A percentile compares a stretch with the other conserved stretches of the same genome.
phyloP scores from a whole-genome alignment of 2,797 vertebrate species.

The Melanotaenia nigrans region DNA sequence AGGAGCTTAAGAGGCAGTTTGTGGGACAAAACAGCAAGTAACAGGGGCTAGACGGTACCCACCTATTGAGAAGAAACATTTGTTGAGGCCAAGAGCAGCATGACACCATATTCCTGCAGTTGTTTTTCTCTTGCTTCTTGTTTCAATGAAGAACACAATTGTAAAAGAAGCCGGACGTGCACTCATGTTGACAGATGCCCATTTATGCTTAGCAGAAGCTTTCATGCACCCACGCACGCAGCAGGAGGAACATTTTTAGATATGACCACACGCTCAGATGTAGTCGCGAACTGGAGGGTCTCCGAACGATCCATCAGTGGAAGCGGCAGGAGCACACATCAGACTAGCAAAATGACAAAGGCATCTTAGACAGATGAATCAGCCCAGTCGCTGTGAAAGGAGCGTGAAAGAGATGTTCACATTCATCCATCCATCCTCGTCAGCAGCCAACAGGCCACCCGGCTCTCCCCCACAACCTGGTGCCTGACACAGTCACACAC shows the following conservation, averaged over 20 bases:
- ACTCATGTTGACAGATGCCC: slow-evolving; percentile 47
- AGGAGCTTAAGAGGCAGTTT: slow-evolving; percentile 51
- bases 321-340: slow-evolving; percentile 35
- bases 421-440: slow-evolving; percentile 75
- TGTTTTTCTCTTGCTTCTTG: slow-evolving; percentile 48
- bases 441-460: slow-evolving; percentile 43
- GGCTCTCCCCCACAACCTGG: slow-evolving; percentile 22
- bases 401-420: slow-evolving; percentile 73
- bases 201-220: slow-evolving; percentile 21
- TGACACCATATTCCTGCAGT: slow-evolving; percentile 44
- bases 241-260: slow-evolving; percentile 7
- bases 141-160: slow-evolving; percentile 38
- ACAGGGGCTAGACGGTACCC: slow-evolving; percentile 23
- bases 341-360: slow-evolving; percentile 61
- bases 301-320: slow-evolving; percentile 62
- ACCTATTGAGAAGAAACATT: slow-evolving; percentile 53
- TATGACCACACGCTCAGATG: slow-evolving; percentile 27
- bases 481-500: slow-evolving; percentile 23
- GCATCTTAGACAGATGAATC: slow-evolving; percentile 66
- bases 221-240: background rate
- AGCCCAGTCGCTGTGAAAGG: slow-evolving; percentile 63
- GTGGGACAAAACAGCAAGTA: slow-evolving; percentile 47
- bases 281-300: background rate
- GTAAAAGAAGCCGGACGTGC: slow-evolving; percentile 26
- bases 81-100: slow-evolving; percentile 45